Evolutionary conservation across 2,888 invertebrate species (phyloP), one percentile per base, ranked within the genome.

Genomic region (Listrodromus nycthemerus): DNA sequence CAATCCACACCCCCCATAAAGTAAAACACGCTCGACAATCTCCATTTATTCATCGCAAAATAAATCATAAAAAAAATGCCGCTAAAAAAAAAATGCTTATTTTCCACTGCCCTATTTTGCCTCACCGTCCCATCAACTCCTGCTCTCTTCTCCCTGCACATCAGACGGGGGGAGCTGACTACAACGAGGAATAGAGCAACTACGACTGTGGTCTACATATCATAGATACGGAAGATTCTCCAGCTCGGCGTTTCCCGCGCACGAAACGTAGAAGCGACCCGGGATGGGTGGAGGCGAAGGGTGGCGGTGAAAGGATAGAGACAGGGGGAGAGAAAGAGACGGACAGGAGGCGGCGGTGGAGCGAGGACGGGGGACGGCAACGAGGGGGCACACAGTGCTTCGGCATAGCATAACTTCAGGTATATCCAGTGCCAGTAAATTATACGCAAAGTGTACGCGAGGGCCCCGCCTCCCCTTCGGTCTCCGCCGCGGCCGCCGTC

Each of bases 381-480:
- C 50, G 77, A 71, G 74, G 65, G 61, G 52, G 77, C 82, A 85
- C 82, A 79, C 78, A 83, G 83, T 85, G 89, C 88, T 90, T 90
- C 89, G 89, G 90, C 90, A 91, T 90, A 91, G 90, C 91, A 92
- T 91, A 92, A 92, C 92, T 92, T 91, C 91, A 92, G 92, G 92
- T 93, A 93, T 93, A 93, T 92, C 92, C 92, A 92, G 91, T 90
- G 92, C 91, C 92, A 93, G 92, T 93, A 93, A 93, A 93, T 93
- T 93, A 92, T 92, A 93, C 92, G 93, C 92, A 93, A 93, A 93
- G 92, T 92, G 93, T 92, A 92, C 93, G 92, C 90, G 92, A 91
- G 90, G 90, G 90, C 88, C 88, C 89, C 89, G 89, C 86, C 83
- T 83, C 86, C 85, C 83, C 82, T 84, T 80, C 70, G 82, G 82